These are phyloP conservation scores for Thunnus maccoyii DNA, from an alignment of 2,113 vertebrate species.

Conservation along the genomic window DNA sequence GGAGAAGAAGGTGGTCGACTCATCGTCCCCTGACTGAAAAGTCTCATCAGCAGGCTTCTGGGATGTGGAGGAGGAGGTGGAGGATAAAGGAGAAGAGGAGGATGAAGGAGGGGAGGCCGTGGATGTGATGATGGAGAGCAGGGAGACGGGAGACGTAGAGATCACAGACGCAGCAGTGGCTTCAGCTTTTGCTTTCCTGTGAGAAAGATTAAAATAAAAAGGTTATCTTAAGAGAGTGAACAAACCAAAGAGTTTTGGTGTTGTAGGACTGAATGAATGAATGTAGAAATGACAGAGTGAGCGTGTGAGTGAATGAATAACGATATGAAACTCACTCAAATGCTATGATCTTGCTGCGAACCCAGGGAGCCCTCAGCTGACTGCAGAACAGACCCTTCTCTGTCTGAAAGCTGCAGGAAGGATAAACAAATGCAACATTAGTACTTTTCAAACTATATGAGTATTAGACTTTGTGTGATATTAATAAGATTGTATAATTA, in stretches of 20 bases:
- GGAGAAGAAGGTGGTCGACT: neutral
- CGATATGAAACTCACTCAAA: constrained; percentile 34
- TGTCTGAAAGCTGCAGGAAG: constrained; percentile 64
- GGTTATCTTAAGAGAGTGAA: no score
- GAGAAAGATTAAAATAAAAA: neutral
- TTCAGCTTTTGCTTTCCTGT: constrained; percentile 27
- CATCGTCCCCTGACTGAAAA: rapidly evolving
- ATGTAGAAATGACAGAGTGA: neutral
- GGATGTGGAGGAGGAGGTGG: neutral
- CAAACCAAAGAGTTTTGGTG: no score
- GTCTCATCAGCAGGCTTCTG: neutral
- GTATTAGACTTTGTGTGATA: no score
- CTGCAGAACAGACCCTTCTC: constrained; percentile 40
- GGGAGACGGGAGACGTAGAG: neutral
- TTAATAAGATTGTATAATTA: no score
- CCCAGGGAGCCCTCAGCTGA: neutral
- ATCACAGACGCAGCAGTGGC: neutral
- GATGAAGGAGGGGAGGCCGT: constrained; percentile 6
- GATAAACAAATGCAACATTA: neutral
- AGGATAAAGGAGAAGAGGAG: neutral
- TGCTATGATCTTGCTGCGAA: rapidly evolving
- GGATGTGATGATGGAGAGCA: constrained; percentile 54
- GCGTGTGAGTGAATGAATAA: neutral
- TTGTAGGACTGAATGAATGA: neutral
- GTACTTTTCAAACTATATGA: no score